Base-by-base conservation (phyloP, 1,140 invertebrate species). In the Globodera rostochiensis region DNA sequence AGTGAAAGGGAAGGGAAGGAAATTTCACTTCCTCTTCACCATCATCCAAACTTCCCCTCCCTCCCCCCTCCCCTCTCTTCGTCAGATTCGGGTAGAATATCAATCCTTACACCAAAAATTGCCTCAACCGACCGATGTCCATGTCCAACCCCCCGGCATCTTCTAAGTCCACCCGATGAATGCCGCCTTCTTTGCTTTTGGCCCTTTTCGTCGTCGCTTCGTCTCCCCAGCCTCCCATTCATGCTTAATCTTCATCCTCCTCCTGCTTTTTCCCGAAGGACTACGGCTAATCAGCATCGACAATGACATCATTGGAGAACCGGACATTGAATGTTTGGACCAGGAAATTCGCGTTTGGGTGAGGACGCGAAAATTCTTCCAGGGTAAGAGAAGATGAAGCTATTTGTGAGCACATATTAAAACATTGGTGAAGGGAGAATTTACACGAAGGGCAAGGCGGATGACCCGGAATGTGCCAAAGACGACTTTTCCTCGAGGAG, bases 281-380 rank as follows among this genome's bases (percentile, higher is more conserved):
- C 57, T 60, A 15, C 57, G 57, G 1, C 13, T 60, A 15, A 79
- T 85, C 15, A 86, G 82, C 73, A 89, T 89, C 60, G 88, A 89
- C 86, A 89, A 89, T 79, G 88, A 89, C 67, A 86, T 89, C 71
- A 89, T 89, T 75, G 88, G 88, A 6, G 88, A 89, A 74, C 88
- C 88, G 50, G 88, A 89, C 75, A 89, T 89, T 64, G 88, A 89
- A 81, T 89, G 88, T 79, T 77, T 89, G 49, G 88, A 90, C 46
- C 83, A 90, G 49, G 86, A 90, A 75, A 89, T 89, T 21, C 81
- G 88, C 4, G 84, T 89, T 60, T 88, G 84, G 80, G 82, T 89
- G 2, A 89, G 90, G 81, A 89, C 88, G 8, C 81, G 88, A 21
- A 89, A 89, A 79, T 69, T 81, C 19, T 89, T 89, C 73, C 82